Percentiles rank a stretch among this genome's conserved stretches.
phyloP scores from a whole-genome alignment of 2,888 invertebrate species.

The Erebia aethiops region DNA sequence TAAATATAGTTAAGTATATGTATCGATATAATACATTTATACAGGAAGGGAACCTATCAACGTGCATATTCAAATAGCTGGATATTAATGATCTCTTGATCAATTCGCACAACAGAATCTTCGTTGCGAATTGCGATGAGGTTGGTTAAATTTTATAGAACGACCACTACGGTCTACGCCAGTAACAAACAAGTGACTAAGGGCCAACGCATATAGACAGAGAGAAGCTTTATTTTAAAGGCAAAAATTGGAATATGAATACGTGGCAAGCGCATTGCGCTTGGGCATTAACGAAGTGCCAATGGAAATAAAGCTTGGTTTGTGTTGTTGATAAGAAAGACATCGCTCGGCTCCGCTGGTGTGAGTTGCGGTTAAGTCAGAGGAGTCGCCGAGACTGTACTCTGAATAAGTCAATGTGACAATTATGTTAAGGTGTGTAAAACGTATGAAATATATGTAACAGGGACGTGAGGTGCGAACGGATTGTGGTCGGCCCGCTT shows the following conservation, averaged over 20 bases:
- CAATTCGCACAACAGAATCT: neutral
- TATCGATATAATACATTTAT: too few species aligned
- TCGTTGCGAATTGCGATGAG: too few species aligned
- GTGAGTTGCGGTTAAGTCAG: too few species aligned
- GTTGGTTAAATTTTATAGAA: neutral
- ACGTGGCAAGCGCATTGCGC: too few species aligned
- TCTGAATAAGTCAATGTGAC: conserved; percentile 1
- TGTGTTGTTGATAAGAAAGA: too few species aligned
- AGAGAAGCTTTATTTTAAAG: too few species aligned
- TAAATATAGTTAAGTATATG: too few species aligned
- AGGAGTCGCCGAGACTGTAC: neutral
- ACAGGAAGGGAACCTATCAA: too few species aligned
- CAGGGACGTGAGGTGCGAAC: conserved; percentile 4
- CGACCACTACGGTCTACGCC: neutral
- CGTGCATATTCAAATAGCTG: too few species aligned
- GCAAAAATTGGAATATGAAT: too few species aligned
- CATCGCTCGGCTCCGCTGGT: neutral
- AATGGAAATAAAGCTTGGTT: too few species aligned
- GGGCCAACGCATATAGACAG: neutral
- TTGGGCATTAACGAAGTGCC: too few species aligned
- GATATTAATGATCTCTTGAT: neutral
- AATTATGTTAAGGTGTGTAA: conserved; percentile 10
- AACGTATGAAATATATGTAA: conserved; percentile 10
- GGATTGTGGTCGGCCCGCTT: neutral
- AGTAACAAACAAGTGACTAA: neutral